Evolutionary conservation across 2,113 vertebrate genomes (phyloP).

Genomic region (Azemiops feae): DNA sequence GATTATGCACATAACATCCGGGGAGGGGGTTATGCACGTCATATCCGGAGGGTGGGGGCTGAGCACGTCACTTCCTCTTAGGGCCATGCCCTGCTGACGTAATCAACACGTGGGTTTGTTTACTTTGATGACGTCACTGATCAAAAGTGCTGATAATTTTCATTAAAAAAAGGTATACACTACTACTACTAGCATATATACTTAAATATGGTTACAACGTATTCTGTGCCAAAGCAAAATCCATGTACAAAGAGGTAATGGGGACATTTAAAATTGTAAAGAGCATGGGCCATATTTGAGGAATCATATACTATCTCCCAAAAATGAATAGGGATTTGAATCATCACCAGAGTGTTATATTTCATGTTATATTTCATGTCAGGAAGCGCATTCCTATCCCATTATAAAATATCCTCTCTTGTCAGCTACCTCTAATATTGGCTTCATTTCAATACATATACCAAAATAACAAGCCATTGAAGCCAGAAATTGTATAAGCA

Average conservation of each 20-base stretch:
- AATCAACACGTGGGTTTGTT: too few species aligned
- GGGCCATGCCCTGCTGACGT: too few species aligned
- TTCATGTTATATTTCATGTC: neutral
- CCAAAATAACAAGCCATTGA: neutral
- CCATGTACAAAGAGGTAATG: neutral
- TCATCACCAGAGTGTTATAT: neutral
- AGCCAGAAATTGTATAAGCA: neutral
- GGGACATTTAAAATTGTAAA: neutral
- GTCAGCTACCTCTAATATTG: neutral
- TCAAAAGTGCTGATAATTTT: too few species aligned
- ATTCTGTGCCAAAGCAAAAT: neutral
- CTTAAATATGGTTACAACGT: neutral
- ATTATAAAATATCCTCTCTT: neutral
- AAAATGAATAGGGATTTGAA: neutral
- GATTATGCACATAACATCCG: too few species aligned
- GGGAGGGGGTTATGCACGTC: too few species aligned
- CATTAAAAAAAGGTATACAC: too few species aligned
- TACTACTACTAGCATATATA: too few species aligned
- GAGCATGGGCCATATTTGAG: neutral
- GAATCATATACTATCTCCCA: neutral
- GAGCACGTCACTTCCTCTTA: too few species aligned
- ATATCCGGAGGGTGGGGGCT: too few species aligned
- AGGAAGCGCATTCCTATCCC: neutral
- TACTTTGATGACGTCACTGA: too few species aligned
- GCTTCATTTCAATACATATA: neutral